These are phyloP conservation scores for Hestina assimilis DNA, from an alignment of 1,140 invertebrate genomes.

Conservation along the genomic window DNA sequence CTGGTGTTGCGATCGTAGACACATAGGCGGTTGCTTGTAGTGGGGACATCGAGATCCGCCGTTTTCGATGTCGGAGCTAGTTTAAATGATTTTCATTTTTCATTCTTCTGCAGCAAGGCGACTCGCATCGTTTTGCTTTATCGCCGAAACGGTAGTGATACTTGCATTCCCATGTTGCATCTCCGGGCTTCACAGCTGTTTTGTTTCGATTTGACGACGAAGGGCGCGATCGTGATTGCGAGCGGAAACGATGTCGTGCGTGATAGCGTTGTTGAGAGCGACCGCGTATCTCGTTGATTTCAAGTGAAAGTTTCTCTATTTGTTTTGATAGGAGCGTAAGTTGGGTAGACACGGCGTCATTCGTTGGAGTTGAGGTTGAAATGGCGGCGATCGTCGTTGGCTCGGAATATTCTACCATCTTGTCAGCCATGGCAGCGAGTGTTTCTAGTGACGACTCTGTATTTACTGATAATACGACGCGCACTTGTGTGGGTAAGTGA, in stretches of 20 bases:
- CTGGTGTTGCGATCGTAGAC: conserved; percentile 16
- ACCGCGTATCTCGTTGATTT: conserved; percentile 1
- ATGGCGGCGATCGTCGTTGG: conserved; percentile 7
- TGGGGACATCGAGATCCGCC: too few species aligned
- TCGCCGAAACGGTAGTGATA: conserved; percentile 17
- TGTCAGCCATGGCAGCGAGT: conserved; percentile 19
- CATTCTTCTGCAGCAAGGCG: not conserved
- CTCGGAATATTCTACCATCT: conserved; percentile 16
- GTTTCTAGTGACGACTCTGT: conserved; percentile 7
- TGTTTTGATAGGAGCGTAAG: conserved; percentile 4
- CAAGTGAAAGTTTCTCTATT: conserved; percentile 7
- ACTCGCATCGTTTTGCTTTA: conserved; percentile 8
- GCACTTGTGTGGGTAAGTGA: conserved; percentile 11
- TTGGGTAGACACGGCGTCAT: conserved; percentile 4
- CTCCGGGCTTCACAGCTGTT: conserved; percentile 6
- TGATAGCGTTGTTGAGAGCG: not conserved
- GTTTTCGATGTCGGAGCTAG: too few species aligned
- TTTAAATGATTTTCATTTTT: too few species aligned
- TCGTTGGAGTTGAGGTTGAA: conserved; percentile 4
- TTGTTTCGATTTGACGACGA: not conserved
- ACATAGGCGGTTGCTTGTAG: too few species aligned
- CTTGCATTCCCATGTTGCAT: conserved; percentile 8
- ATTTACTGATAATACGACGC: conserved; percentile 18
- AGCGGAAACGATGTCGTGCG: not conserved
- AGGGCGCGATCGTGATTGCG: not conserved